These are phyloP conservation scores for Amblyjoppa fuscipennis DNA, from an alignment of 2,888 invertebrate species.

Conservation along the genomic window DNA sequence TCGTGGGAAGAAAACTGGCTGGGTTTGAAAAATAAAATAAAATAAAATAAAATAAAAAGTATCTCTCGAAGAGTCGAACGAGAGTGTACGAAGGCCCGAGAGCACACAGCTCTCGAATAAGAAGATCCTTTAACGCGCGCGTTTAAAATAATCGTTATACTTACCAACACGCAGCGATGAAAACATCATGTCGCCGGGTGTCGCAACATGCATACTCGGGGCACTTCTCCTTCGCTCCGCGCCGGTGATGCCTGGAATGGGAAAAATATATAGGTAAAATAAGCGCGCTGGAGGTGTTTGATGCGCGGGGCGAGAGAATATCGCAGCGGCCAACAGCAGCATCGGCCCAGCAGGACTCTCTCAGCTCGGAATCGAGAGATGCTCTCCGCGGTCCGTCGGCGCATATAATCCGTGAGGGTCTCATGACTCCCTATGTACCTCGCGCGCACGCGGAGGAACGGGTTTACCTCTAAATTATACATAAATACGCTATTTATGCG, in stretches of 20 bases:
- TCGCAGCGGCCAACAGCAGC: conserved; percentile 31
- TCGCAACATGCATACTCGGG: conserved; percentile 56
- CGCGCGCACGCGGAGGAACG: conserved; percentile 55
- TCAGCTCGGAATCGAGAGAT: neutral
- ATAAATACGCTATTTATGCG: conserved; percentile 72
- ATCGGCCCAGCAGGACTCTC: conserved; percentile 29
- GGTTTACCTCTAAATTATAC: conserved; percentile 70
- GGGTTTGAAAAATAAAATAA: neutral
- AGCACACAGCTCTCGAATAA: conserved; percentile 41
- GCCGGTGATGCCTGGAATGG: neutral
- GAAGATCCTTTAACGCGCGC: conserved; percentile 66
- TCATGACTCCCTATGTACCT: conserved; percentile 53
- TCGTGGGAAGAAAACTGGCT: neutral
- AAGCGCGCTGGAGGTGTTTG: conserved; percentile 24
- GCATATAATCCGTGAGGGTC: conserved; percentile 56
- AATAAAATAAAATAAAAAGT: neutral
- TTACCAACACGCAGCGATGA: conserved; percentile 72
- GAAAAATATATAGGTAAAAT: conserved; percentile 15
- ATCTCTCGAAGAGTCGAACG: neutral
- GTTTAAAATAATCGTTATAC: conserved; percentile 72
- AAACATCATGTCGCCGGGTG: conserved; percentile 72
- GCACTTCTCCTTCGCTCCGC: neutral
- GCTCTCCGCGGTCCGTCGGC: conserved; percentile 53
- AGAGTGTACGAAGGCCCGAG: neutral
- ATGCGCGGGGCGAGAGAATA: conserved; percentile 19